These are phyloP conservation scores for Eubasilissa regina DNA, from an alignment of 1,140 invertebrate species.

Conservation along the genomic window DNA sequence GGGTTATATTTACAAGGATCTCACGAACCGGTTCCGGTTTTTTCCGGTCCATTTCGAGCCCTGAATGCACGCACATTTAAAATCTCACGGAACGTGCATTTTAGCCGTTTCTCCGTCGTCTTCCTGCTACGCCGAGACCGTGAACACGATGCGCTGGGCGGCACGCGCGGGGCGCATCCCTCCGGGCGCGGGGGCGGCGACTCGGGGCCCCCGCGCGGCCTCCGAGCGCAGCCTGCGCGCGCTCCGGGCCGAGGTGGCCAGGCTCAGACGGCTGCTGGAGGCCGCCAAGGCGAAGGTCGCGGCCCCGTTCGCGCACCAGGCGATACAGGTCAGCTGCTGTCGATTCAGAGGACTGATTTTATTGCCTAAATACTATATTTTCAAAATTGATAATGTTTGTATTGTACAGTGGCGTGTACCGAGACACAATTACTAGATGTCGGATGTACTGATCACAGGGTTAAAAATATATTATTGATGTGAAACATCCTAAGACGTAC, in stretches of 20 bases:
- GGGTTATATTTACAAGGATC: too few species aligned
- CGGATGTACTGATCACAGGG: too few species aligned
- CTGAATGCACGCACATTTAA: too few species aligned
- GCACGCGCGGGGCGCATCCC: slow-evolving; percentile 79
- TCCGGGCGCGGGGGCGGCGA: slow-evolving; percentile 66
- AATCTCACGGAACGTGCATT: slow-evolving; percentile 57
- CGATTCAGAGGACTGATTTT: not conserved
- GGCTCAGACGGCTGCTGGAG: slow-evolving; percentile 69
- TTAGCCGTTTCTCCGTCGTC: slow-evolving; percentile 80
- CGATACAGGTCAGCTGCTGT: slow-evolving; percentile 1
- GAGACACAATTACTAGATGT: too few species aligned
- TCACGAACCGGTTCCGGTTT: too few species aligned
- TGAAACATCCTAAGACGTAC: too few species aligned
- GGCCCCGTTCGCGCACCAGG: not conserved
- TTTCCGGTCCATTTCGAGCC: too few species aligned
- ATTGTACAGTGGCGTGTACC: too few species aligned
- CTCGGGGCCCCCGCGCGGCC: slow-evolving; percentile 65
- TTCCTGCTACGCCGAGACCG: slow-evolving; percentile 79
- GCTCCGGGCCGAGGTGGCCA: slow-evolving; percentile 74
- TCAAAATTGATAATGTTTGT: too few species aligned
- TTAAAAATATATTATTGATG: too few species aligned
- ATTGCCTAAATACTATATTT: too few species aligned
- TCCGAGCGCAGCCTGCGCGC: slow-evolving; percentile 70
- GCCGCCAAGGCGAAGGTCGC: slow-evolving; percentile 42
- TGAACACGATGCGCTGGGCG: slow-evolving; percentile 81